phyloP scores from a whole-genome alignment of 2,113 vertebrate genomes.

The Lycocorax pyrrhopterus region DNA sequence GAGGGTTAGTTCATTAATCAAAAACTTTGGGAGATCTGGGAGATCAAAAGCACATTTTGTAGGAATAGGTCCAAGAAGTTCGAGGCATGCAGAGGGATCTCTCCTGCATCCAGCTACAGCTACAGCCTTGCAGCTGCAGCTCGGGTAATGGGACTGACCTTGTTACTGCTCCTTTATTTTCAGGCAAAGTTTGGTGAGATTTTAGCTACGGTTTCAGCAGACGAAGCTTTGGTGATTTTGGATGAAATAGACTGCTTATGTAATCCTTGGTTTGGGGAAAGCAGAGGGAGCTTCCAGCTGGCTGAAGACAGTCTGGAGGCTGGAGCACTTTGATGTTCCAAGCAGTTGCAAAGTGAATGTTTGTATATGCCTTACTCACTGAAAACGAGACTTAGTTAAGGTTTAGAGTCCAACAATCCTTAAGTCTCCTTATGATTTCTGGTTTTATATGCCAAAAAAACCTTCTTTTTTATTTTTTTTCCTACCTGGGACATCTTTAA shows the following conservation, averaged over 20 bases:
- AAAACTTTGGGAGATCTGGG: background rate
- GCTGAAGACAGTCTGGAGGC: background rate
- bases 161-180: background rate
- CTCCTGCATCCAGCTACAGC: background rate
- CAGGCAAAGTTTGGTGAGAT: background rate
- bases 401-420: background rate
- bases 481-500: background rate
- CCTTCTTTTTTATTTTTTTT: too few species aligned
- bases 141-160: background rate
- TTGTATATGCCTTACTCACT: background rate
- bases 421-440: background rate
- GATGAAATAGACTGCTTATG: background rate
- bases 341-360: background rate
- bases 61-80: background rate
- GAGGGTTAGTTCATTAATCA: background rate
- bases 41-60: background rate
- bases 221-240: background rate
- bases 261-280: background rate
- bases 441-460: background rate
- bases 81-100: background rate
- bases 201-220: background rate
- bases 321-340: background rate
- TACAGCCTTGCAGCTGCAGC: background rate
- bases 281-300: background rate
- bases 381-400: background rate